These are phyloP conservation scores for Ceratosolen solmsi DNA, from an alignment of 1,140 invertebrate genomes.

Conservation along the genomic window DNA sequence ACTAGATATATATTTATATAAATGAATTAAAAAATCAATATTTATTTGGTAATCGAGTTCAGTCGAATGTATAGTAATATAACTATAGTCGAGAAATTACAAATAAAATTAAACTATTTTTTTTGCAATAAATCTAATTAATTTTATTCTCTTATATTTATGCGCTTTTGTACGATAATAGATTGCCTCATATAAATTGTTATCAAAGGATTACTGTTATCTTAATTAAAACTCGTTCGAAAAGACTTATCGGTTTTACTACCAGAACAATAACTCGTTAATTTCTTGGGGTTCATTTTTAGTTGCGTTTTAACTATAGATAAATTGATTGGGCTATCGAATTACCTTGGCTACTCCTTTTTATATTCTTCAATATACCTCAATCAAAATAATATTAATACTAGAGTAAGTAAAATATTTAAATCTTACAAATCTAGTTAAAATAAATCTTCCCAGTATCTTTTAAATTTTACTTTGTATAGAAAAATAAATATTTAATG, in stretches of 20 bases:
- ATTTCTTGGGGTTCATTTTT: conserved; percentile 37
- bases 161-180: neutral
- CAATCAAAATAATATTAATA: neutral
- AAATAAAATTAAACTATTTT: neutral
- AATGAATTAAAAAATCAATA: neutral
- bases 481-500: too few relatives aligned
- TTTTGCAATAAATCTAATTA: conserved; percentile 1
- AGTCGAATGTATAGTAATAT: too few relatives aligned
- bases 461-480: too few relatives aligned
- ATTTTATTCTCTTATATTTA: neutral
- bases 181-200: conserved; percentile 4
- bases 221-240: conserved; percentile 32
- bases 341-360: neutral
- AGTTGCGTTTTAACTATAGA: neutral
- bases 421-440: neutral
- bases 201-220: conserved; percentile 20
- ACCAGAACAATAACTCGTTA: conserved; percentile 39
- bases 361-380: neutral
- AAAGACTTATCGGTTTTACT: conserved; percentile 23
- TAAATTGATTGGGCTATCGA: conserved; percentile 18
- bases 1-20: too few relatives aligned
- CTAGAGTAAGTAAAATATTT: neutral
- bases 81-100: neutral
- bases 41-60: neutral
- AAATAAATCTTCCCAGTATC: too few relatives aligned